phyloP scores from a whole-genome alignment of 2,113 vertebrate species.

The Triplophysa tibetana region DNA sequence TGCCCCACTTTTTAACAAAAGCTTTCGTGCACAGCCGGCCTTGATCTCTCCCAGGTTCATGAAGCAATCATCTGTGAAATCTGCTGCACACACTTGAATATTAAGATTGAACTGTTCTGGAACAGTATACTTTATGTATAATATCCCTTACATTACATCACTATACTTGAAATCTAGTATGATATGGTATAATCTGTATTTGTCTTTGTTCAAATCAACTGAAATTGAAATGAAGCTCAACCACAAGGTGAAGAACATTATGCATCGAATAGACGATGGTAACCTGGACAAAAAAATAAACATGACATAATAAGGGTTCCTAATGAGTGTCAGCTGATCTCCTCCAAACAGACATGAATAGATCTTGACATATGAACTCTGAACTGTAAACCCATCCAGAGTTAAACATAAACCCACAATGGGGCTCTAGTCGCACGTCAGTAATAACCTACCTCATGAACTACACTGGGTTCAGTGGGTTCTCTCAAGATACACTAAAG shows the following conservation, averaged over 20 bases:
- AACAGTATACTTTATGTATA: no score
- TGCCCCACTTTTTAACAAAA: no score
- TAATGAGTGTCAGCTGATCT: constrained; percentile 53
- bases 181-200: constrained; percentile 1
- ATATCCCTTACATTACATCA: constrained; percentile 4
- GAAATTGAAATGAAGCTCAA: constrained; percentile 31
- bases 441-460: neutral
- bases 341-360: constrained; percentile 5
- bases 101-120: no score
- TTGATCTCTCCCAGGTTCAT: no score
- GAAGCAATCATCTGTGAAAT: no score
- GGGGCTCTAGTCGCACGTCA: neutral
- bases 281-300: constrained; percentile 60
- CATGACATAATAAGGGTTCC: constrained; percentile 54
- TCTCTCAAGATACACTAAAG: neutral
- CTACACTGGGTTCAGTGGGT: constrained; percentile 2
- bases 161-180: constrained; percentile 6
- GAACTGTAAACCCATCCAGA: constrained; percentile 17
- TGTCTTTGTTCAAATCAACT: neutral
- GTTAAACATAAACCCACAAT: neutral
- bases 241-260: constrained; percentile 44
- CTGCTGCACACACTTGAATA: no score
- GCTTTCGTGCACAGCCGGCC: no score
- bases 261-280: constrained; percentile 50
- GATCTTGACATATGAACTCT: neutral